Evolutionary conservation across 2,888 invertebrate genomes (phyloP), one percentile per base, ranked within the genome.

Genomic region (Leucozona laternaria): DNA sequence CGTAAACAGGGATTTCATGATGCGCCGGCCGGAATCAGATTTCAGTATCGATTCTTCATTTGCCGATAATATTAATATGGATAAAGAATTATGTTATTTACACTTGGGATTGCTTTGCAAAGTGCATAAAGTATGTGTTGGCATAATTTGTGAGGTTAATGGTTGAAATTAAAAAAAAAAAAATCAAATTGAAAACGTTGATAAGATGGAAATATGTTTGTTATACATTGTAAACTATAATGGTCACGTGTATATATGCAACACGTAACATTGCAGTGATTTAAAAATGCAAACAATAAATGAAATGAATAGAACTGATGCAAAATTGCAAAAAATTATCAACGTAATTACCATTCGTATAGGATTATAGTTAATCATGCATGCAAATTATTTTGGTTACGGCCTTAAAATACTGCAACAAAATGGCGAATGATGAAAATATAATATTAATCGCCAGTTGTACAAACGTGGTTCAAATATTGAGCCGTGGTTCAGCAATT

Each of bases 31-130:
- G 57, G 57, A 50, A 64, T 76, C 28, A 71, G 40, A 62, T 75
- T 57, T 66, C 73, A 62, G 73, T n/a, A n/a, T 43, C 55, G 70
- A 78, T 83, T 83, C 73, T 78, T 83, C 73, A 75, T 75, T 62
- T 68, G 48, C 68, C 31, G 70, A 79, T 79, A 73, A 13, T 50
- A 2, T 17, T 17, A 7, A 2, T 45, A 25, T 58, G 75, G 78
- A 79, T 79, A 83, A 57, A 73, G 70, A 71, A 79, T 71, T 28
- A 76, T 58, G 71, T 72, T 76, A 72, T 72, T 76, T 84, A 84
- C 79, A 84, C 50, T 58, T 60, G 79, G 75, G 79, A 79, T 84
- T 84, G 71, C 71, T 79, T 76, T 75, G 15, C 43, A 34, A 34
- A 80, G 5, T 62, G 45, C 45, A 45, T 45, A 17, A 45, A n/a